A percentile compares a stretch with the other conserved stretches of the same genome.
phyloP scores from a whole-genome alignment of 37 sponge, comb jelly and placozoan genomes.

The Haliclona indistincta region DNA sequence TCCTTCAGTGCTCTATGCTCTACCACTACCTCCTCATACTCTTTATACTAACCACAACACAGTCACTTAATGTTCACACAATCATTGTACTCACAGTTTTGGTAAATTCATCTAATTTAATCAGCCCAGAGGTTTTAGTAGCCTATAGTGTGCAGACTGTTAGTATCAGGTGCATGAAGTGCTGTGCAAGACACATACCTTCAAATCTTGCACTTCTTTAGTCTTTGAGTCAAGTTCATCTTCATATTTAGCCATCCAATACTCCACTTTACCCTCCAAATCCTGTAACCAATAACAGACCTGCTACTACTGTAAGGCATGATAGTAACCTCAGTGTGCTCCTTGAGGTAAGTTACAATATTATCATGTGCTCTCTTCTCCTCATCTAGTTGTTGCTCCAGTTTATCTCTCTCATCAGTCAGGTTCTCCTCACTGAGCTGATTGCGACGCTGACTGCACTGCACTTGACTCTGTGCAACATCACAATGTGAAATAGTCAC shows the following conservation, averaged over 20 bases:
- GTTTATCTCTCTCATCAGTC: slow-evolving; percentile 38
- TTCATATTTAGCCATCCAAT: slow-evolving; percentile 94
- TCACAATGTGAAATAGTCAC: background rate
- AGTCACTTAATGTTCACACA: background rate
- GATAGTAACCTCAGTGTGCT: slow-evolving; percentile 61
- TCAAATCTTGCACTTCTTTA: slow-evolving; percentile 64
- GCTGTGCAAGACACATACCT: slow-evolving; percentile 41
- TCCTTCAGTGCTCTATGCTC: slow-evolving; percentile 91
- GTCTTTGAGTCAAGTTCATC: slow-evolving; percentile 77
- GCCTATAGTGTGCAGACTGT: slow-evolving; percentile 33
- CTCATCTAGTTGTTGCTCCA: slow-evolving; percentile 73
- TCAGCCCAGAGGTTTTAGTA: slow-evolving; percentile 63
- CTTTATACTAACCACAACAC: slow-evolving; percentile 66
- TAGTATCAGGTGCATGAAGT: background rate
- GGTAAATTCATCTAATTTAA: slow-evolving; percentile 77
- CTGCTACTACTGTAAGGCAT: background rate
- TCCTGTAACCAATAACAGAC: slow-evolving; percentile 36
- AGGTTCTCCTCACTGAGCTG: slow-evolving; percentile 32
- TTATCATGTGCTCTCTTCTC: slow-evolving; percentile 69
- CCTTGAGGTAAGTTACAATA: slow-evolving; percentile 71
- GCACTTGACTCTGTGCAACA: slow-evolving; percentile 54
- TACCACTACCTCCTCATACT: slow-evolving; percentile 89
- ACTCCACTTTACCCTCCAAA: slow-evolving; percentile 79
- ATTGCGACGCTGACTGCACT: slow-evolving; percentile 50
- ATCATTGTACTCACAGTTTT: slow-evolving; percentile 48